phyloP scores from a whole-genome alignment of 2,797 vertebrate genomes.

The Mormyrus hasselquistii region DNA sequence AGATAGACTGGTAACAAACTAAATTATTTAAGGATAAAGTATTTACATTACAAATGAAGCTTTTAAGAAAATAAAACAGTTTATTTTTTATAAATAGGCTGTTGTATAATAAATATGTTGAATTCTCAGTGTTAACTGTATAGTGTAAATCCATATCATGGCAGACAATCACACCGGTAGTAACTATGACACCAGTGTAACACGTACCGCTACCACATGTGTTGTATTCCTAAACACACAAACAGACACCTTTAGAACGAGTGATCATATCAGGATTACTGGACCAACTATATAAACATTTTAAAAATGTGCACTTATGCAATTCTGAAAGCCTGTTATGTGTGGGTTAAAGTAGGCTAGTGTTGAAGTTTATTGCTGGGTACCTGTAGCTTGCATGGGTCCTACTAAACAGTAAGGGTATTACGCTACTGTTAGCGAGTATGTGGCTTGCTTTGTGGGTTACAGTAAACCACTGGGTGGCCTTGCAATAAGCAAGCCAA shows the following conservation, averaged over 20 bases:
- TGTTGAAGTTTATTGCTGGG: not conserved
- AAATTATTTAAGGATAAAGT: not conserved
- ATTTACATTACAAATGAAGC: not conserved
- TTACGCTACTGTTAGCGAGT: not conserved
- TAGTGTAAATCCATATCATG: not conserved
- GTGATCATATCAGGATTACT: not conserved
- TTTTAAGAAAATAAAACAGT: not conserved
- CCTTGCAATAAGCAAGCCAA: not conserved
- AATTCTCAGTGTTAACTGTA: not conserved
- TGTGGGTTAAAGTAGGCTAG: not conserved
- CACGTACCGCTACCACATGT: not conserved
- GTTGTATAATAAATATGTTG: not conserved
- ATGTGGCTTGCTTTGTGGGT: slow-evolving; percentile 4
- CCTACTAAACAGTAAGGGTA: not conserved
- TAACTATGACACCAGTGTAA: not conserved
- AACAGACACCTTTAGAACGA: not conserved
- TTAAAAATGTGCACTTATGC: not conserved
- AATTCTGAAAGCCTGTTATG: not conserved
- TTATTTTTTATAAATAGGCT: not conserved
- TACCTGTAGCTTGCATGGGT: not conserved
- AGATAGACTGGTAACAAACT: not conserved
- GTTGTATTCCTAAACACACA: not conserved
- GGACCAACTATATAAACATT: not conserved
- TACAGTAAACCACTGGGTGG: not conserved
- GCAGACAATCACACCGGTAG: not conserved